A percentile compares a stretch with the other conserved stretches of the same genome.
These are phyloP conservation scores for Cryptosula pallasiana DNA, from an alignment of 2,888 invertebrate genomes.

Conservation along the genomic window DNA sequence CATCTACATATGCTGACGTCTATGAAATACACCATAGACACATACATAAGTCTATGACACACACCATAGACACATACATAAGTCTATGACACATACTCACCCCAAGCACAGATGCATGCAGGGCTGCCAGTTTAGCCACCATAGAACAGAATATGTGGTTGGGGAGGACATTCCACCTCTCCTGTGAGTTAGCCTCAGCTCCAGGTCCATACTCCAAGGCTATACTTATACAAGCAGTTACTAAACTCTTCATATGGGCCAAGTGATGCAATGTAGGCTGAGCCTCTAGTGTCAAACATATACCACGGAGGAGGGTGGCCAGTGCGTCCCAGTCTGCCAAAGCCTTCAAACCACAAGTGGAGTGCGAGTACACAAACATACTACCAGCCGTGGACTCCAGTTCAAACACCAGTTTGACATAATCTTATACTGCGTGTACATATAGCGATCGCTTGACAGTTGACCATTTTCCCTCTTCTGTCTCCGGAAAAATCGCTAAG, in stretches of 20 bases:
- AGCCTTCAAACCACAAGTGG: constrained; percentile 60
- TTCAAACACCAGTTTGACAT: too few species aligned
- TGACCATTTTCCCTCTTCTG: too few species aligned
- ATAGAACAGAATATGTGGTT: constrained; percentile 84
- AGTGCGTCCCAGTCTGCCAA: constrained; percentile 98
- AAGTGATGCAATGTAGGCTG: constrained; percentile 12
- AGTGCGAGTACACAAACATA: too few species aligned
- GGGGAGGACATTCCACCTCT: background rate
- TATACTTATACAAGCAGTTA: background rate
- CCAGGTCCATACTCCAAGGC: constrained; percentile 11
- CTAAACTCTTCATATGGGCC: constrained; percentile 16
- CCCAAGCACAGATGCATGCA: constrained; percentile 89
- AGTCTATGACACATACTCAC: constrained; percentile 63
- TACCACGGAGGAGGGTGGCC: constrained; percentile 78
- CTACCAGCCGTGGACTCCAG: too few species aligned
- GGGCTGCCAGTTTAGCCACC: constrained; percentile 86
- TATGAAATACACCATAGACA: too few species aligned
- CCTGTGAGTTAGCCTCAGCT: background rate
- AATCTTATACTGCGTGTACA: too few species aligned
- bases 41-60: too few species aligned
- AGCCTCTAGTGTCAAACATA: constrained; percentile 14
- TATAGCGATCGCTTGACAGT: too few species aligned
- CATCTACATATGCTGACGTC: too few species aligned
- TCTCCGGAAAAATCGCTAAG: too few species aligned
- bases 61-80: too few species aligned